phyloP scores from a whole-genome alignment of 2,888 invertebrate genomes.

The Heliconius ismenius region DNA sequence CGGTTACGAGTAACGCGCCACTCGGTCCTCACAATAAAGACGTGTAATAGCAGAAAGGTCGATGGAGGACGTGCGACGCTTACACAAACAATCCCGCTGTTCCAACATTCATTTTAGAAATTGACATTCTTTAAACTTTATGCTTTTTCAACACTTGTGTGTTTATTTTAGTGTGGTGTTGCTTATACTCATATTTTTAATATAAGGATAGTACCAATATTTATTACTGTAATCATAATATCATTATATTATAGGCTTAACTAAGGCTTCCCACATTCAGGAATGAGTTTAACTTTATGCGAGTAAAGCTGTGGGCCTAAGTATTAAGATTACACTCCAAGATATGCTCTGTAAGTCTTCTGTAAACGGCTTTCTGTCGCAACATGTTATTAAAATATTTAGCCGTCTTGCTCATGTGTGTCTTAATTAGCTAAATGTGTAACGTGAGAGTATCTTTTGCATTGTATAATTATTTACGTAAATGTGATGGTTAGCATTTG shows the following conservation, averaged over 20 bases:
- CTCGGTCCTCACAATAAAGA: slow-evolving; percentile 53
- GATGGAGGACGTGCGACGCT: slow-evolving; percentile 49
- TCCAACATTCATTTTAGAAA: slow-evolving; percentile 29
- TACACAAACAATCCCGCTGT: slow-evolving; percentile 23
- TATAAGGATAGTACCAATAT: background rate
- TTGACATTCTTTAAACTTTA: slow-evolving; percentile 6
- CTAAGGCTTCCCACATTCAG: background rate
- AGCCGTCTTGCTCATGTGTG: slow-evolving; percentile 1
- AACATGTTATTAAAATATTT: slow-evolving; percentile 21
- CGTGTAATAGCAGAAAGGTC: slow-evolving; percentile 56
- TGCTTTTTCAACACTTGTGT: background rate
- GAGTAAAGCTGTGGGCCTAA: slow-evolving; percentile 11
- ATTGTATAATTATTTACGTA: slow-evolving; percentile 13
- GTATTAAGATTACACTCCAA: slow-evolving; percentile 15
- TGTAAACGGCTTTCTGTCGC: slow-evolving; percentile 17
- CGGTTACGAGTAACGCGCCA: slow-evolving; percentile 53
- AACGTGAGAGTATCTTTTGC: slow-evolving; percentile 8
- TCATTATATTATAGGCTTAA: background rate
- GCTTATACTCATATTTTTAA: background rate
- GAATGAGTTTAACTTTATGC: slow-evolving; percentile 1
- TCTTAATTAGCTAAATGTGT: slow-evolving; percentile 21
- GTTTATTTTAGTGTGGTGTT: background rate
- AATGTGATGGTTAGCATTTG: background rate
- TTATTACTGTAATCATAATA: background rate
- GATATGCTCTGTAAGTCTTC: slow-evolving; percentile 21